Evolutionary conservation across 2,888 invertebrate genomes (phyloP).

Genomic region (Drosophila demipolita): DNA sequence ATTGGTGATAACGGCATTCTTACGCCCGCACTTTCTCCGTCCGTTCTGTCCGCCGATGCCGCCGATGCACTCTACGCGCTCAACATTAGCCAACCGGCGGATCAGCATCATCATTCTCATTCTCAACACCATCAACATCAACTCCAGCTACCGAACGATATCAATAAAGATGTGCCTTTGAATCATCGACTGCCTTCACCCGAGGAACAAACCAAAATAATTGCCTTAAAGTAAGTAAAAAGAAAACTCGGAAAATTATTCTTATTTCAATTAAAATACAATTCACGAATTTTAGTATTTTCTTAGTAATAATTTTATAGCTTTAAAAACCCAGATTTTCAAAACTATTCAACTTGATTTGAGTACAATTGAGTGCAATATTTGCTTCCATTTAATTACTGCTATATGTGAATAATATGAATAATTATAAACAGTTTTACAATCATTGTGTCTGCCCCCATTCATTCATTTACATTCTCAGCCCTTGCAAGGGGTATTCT

Average conservation of each 20-base stretch:
- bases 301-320: rapidly evolving
- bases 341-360: neutral
- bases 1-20: conserved; percentile 84
- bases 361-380: neutral
- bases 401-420: neutral
- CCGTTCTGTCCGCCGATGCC: conserved; percentile 84
- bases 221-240: conserved; percentile 91
- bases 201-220: conserved; percentile 93
- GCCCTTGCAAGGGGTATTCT: neutral
- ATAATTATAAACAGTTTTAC: conserved; percentile 5
- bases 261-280: neutral
- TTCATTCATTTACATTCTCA: neutral
- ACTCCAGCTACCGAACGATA: conserved; percentile 83
- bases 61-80: conserved; percentile 83
- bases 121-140: conserved; percentile 58
- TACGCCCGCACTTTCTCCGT: conserved; percentile 84
- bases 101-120: conserved; percentile 57
- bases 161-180: conserved; percentile 87
- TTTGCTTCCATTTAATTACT: neutral
- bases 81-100: conserved; percentile 80
- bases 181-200: conserved; percentile 95
- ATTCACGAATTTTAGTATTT: neutral
- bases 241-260: neutral
- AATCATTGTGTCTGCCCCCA: conserved; percentile 7
- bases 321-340: neutral